Evolutionary conservation across 2,113 vertebrate species (phyloP), one percentile per base, ranked within the genome.

Genomic region (Tetrax tetrax): DNA sequence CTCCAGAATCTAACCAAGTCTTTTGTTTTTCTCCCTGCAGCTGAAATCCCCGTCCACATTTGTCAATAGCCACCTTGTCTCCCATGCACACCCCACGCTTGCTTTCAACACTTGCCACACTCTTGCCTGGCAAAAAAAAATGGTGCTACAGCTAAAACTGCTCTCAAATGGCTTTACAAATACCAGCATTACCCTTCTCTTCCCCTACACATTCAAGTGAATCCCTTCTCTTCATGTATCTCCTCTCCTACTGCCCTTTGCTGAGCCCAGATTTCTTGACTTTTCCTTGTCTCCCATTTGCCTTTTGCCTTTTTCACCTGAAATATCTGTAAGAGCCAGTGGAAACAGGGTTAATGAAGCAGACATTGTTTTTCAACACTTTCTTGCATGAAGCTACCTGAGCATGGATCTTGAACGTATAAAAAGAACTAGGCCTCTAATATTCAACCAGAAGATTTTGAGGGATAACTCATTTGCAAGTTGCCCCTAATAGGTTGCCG

Each of bases 141-240:
- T 19, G 15, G 33, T 35, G 48, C 65, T 63, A 72, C 72, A 54
- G 21, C 47, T 56, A 54, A 45, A 61, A 37, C 12, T 50, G 47
- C 54, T 63, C 21, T 43, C 41, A 43, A 43, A 43, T 43, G 15
- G 33, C 8, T 12, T 54, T n/a, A 33, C 65, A 79, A 66, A 63
- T 16, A 65, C n/a, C 45, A 69, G 23, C 19, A 45, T 51, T 38
- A 50, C 10, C 14, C 20, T 50, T 27, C 41, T 43, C 48, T 72
- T 68, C 22, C 24, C 20, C 41, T 56, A 3, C 0, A 1, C 15
- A 3, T 29, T 61, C 23, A 56, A 27, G 35, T 9, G 20, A 54
- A 74, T 41, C 25, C 35, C 53, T 68, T 45, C 53, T 71, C 24
- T 28, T 60, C 2, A 0, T 23, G 7, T 57, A 29, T 45, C 57